phyloP scores from a whole-genome alignment of 2,113 vertebrate genomes.

The Murina feae region DNA sequence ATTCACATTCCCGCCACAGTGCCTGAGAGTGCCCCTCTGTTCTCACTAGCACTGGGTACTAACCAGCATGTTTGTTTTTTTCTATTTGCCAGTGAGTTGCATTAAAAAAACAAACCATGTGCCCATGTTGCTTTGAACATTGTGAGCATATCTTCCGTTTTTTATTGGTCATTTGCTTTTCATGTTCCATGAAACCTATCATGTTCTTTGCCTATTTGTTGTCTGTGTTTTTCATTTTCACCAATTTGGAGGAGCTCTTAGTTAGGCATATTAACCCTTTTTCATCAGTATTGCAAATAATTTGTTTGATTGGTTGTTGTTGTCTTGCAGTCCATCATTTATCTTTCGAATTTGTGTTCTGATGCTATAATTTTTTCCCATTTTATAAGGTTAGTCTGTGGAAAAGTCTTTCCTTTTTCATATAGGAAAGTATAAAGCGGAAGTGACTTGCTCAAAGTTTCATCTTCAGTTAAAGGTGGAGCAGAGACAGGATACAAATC shows the following conservation, averaged over 20 bases:
- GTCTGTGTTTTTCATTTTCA: not conserved
- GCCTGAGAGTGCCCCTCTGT: not conserved
- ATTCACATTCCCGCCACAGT: not conserved
- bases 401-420: not conserved
- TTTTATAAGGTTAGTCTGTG: not conserved
- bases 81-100: not conserved
- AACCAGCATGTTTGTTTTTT: not conserved
- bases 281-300: not conserved
- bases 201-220: not conserved
- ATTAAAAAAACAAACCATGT: not conserved
- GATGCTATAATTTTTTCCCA: not conserved
- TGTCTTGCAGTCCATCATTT: not conserved
- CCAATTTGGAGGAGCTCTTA: not conserved
- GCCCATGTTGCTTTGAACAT: not conserved
- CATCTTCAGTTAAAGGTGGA: not conserved
- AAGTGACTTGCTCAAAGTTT: not conserved
- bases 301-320: not conserved
- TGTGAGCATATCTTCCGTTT: not conserved
- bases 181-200: not conserved
- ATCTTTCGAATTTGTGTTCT: conserved; percentile 20
- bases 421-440: not conserved
- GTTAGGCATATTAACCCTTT: not conserved
- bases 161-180: not conserved
- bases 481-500: not conserved
- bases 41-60: not conserved